Evolutionary conservation across 2,888 invertebrate genomes (phyloP).

Genomic region (Macrosiphum euphorbiae): DNA sequence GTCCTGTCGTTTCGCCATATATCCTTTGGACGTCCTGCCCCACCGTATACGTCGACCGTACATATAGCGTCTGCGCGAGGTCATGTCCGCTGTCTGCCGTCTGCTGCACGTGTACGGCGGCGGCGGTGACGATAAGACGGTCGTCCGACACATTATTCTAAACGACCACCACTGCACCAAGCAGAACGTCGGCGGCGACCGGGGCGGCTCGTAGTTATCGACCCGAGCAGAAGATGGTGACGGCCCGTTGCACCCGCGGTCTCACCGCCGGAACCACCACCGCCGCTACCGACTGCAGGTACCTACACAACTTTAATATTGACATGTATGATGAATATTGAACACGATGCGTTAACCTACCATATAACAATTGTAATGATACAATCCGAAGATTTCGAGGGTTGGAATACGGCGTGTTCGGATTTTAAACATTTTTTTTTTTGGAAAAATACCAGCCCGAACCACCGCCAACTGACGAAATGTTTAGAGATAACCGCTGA

Average conservation of each 20-base stretch:
- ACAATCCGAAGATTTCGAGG: background rate
- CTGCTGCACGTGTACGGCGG: background rate
- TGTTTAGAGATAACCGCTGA: background rate
- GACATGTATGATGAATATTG: background rate
- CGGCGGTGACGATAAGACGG: background rate
- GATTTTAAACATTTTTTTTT: constrained; percentile 29
- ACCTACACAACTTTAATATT: background rate
- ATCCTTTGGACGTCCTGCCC: background rate
- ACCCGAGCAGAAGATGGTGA: background rate
- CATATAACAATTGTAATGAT: background rate
- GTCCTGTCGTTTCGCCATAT: background rate
- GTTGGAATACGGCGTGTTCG: constrained; percentile 3
- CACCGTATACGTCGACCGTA: background rate
- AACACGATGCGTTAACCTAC: background rate
- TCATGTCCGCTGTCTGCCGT: constrained; percentile 16
- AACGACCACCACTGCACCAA: too few species aligned
- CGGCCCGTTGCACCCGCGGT: background rate
- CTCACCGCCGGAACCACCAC: background rate
- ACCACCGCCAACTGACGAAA: background rate
- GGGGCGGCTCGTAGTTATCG: background rate
- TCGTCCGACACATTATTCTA: background rate
- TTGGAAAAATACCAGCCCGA: constrained; percentile 27
- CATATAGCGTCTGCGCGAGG: background rate
- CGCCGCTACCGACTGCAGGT: background rate
- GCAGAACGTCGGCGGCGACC: background rate